Conservation (phyloP, 2,888 invertebrate genomes). For the Scrobipalpa atriplicella region DNA sequence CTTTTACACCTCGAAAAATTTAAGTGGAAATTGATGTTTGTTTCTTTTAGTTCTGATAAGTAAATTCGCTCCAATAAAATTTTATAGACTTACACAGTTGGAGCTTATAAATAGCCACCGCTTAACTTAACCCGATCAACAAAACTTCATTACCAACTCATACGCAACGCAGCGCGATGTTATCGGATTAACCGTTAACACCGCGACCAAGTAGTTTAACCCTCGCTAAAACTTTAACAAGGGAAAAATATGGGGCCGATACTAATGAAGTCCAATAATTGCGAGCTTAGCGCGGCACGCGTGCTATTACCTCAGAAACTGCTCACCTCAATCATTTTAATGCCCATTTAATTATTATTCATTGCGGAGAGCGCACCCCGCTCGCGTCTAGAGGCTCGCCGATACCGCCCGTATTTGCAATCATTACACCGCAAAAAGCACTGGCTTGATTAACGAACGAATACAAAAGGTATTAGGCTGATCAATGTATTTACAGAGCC, state of each 20-base stretch:
- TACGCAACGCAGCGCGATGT: constrained; percentile 52
- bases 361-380: constrained; percentile 47
- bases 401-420: constrained; percentile 52
- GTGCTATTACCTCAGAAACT: constrained; percentile 60
- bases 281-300: constrained; percentile 62
- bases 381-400: constrained; percentile 48
- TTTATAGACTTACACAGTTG: neutral
- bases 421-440: constrained; percentile 53
- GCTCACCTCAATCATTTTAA: constrained; percentile 67
- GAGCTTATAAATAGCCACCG: no score
- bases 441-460: constrained; percentile 53
- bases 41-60: no score
- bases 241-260: constrained; percentile 57
- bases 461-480: constrained; percentile 57
- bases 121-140: constrained; percentile 42
- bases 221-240: constrained; percentile 51
- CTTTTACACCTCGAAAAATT: neutral
- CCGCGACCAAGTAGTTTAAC: constrained; percentile 47
- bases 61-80: neutral
- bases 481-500: constrained; percentile 68
- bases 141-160: constrained; percentile 53
- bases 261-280: constrained; percentile 69
- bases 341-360: constrained; percentile 66
- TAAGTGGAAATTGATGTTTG: neutral
- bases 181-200: constrained; percentile 56